Evolutionary conservation across 2,888 invertebrate species (phyloP).

Genomic region (Synanthedon formicaeformis): DNA sequence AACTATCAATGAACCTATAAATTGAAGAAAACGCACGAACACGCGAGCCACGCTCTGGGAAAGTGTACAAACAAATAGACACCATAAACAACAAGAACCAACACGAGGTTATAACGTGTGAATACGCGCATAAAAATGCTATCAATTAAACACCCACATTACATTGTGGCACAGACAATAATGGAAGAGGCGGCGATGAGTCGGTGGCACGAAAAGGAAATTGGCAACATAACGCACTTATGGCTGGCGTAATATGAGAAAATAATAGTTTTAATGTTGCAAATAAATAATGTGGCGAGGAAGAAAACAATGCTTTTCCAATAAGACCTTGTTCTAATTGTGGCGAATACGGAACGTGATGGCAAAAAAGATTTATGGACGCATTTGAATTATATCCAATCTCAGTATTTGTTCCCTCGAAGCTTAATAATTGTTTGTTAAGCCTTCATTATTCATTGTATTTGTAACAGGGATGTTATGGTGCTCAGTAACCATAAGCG

Average conservation of each 20-base stretch:
- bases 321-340: slow-evolving; percentile 63
- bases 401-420: slow-evolving; percentile 38
- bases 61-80: slow-evolving; percentile 36
- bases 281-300: slow-evolving; percentile 57
- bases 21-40: slow-evolving; percentile 39
- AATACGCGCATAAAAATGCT: slow-evolving; percentile 46
- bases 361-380: slow-evolving; percentile 52
- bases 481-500: background rate
- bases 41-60: slow-evolving; percentile 37
- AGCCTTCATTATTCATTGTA: slow-evolving; percentile 10
- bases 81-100: slow-evolving; percentile 30
- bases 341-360: slow-evolving; percentile 45
- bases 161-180: slow-evolving; percentile 41
- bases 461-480: background rate
- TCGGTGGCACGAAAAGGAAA: slow-evolving; percentile 49
- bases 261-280: slow-evolving; percentile 62
- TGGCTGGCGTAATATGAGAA: slow-evolving; percentile 37
- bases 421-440: slow-evolving; percentile 13
- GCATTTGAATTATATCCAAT: slow-evolving; percentile 45
- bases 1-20: slow-evolving; percentile 50
- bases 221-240: slow-evolving; percentile 37
- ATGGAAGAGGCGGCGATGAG: slow-evolving; percentile 43
- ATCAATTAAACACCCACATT: slow-evolving; percentile 44
- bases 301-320: slow-evolving; percentile 62
- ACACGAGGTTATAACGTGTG: slow-evolving; percentile 37